Percentiles rank a stretch among this genome's conserved stretches.
These are phyloP conservation scores for Geophilus truncorum DNA, from an alignment of 2,888 invertebrate species.

Conservation along the genomic window DNA sequence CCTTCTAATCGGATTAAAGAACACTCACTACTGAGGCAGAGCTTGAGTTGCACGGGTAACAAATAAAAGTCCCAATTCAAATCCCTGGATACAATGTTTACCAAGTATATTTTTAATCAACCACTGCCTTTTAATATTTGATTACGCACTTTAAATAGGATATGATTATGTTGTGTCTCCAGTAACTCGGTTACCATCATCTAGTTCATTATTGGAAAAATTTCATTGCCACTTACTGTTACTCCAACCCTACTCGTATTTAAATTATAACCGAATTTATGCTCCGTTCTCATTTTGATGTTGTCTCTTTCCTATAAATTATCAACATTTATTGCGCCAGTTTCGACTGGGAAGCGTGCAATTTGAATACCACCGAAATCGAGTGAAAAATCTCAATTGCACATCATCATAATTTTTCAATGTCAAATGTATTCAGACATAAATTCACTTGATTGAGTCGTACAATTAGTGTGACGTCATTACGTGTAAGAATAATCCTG, in stretches of 20 bases:
- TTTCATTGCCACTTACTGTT: neutral
- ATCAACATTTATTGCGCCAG: neutral
- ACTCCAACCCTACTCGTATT: neutral
- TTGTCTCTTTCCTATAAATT: neutral
- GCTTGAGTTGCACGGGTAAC: neutral
- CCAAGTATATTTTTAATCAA: neutral
- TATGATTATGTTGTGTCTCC: neutral
- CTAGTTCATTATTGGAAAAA: slow-evolving; percentile 1
- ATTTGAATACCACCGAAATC: neutral
- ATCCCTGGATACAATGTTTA: neutral
- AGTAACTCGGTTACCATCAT: neutral
- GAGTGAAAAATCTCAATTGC: neutral
- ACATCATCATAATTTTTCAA: neutral
- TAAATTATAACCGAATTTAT: neutral
- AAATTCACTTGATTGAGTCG: neutral
- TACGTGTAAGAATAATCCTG: no score
- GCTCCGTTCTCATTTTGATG: neutral
- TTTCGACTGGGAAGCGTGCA: neutral
- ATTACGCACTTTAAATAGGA: neutral
- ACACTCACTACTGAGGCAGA: neutral
- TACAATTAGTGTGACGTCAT: neutral
- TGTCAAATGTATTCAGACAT: neutral
- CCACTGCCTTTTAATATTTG: neutral
- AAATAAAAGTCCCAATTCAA: neutral
- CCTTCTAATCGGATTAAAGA: slow-evolving; percentile 10